Evolutionary conservation across 2,888 invertebrate genomes (phyloP).

Genomic region (Tridacna gigas): DNA sequence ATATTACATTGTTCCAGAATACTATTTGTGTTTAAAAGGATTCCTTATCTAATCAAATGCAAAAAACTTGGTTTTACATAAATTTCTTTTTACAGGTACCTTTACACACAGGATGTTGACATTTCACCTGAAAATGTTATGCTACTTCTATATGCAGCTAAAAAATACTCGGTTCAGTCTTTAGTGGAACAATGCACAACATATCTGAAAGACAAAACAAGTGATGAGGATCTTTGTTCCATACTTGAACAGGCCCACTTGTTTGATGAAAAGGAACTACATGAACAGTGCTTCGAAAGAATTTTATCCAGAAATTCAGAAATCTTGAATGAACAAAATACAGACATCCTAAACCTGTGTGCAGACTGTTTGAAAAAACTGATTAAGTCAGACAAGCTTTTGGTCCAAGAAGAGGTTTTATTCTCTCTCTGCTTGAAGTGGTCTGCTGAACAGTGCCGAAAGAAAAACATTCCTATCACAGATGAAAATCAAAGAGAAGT

Average conservation of each 20-base stretch:
- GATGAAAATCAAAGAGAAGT: slow-evolving; percentile 55
- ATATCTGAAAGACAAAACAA: slow-evolving; percentile 89
- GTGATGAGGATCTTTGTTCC: slow-evolving; percentile 87
- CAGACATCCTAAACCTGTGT: slow-evolving; percentile 88
- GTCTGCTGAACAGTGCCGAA: slow-evolving; percentile 69
- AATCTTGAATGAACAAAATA: slow-evolving; percentile 84
- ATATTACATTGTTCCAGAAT: too few relatives aligned
- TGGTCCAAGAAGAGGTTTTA: slow-evolving; percentile 85
- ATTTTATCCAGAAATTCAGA: slow-evolving; percentile 52
- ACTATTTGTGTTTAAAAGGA: too few relatives aligned
- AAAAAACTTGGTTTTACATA: neutral
- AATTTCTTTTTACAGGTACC: slow-evolving; percentile 86
- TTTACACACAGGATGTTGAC: slow-evolving; percentile 88
- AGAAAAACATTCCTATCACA: slow-evolving; percentile 46
- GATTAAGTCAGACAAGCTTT: slow-evolving; percentile 89
- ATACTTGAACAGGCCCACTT: slow-evolving; percentile 75
- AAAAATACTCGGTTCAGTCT: slow-evolving; percentile 90
- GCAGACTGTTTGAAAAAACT: slow-evolving; percentile 89
- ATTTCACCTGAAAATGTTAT: slow-evolving; percentile 88
- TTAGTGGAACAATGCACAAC: slow-evolving; percentile 89
- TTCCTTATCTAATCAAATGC: too few relatives aligned
- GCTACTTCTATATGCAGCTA: slow-evolving; percentile 90
- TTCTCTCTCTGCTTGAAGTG: slow-evolving; percentile 67
- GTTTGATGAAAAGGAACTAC: slow-evolving; percentile 85
- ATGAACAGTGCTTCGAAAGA: slow-evolving; percentile 84